Base-by-base conservation (phyloP, 2,113 vertebrate species). In the Alaudala cheleensis region DNA sequence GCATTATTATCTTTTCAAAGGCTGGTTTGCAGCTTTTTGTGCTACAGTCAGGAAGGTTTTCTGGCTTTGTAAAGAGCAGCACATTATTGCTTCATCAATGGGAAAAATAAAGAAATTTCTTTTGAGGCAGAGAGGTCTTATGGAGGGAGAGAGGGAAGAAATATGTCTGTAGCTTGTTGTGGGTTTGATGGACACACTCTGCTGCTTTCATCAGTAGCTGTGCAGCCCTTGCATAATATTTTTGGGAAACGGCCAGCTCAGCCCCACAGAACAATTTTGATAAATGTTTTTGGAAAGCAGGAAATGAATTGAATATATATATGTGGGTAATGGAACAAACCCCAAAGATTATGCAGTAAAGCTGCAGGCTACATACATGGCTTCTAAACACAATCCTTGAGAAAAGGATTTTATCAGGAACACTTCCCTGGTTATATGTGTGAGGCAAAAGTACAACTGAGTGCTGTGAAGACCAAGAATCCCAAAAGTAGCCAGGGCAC, bases 1-100 rank as follows among this genome's bases (percentile, higher is more conserved):
- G 86, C 51, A 83, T 95, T 93, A 94, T 94, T 94, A 93, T 83
- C 53, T 84, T 94, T 64, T 90, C 82, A 96, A 96, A 92, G 90
- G 44, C 80, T 72, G 53, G 49, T 62, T 94, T 96, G 60, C 69
- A 88, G 94, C 76, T 84, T 92, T 96, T 74, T 93, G 82, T 94
- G 76, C 67, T 90, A 12, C 2, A 88, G 60, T 53, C 3, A 8
- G 77, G 60, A 37, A 86, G 42, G 16, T 40, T 80, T 88, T 86
- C 78, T 54, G 29, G 44, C 57, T 94, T 94, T 92, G 58, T 81
- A 74, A 88, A 81, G 73, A 66, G 61, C 5, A 51, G 44, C 17
- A 25, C 26, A 56, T 78, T 88, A 93, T 81, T 88, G 53, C 14
- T 88, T 64, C 5, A 4, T 86, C 92, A 79, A 25, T 2, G 2